Percentiles rank a stretch among this genome's conserved stretches.
phyloP scores from a whole-genome alignment of 2,797 vertebrate genomes.

The Hafferia zeledoni region DNA sequence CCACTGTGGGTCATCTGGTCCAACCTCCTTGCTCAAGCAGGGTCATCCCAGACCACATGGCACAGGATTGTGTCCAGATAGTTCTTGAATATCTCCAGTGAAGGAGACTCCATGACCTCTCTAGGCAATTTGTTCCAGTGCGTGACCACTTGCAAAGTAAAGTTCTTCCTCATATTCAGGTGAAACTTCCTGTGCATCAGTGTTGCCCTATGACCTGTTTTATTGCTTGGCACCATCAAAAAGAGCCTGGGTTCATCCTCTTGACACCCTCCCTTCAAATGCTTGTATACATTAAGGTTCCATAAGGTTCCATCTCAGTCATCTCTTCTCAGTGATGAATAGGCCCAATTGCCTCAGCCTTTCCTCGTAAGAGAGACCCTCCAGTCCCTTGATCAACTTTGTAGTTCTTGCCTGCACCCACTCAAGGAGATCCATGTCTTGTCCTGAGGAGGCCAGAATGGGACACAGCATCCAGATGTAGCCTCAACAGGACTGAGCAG shows the following conservation, averaged over 20 bases:
- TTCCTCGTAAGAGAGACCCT: not conserved
- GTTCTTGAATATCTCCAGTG: not conserved
- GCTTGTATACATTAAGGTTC: not conserved
- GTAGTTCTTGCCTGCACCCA: not conserved
- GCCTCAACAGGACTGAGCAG: not conserved
- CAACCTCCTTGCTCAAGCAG: not conserved
- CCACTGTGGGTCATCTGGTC: not conserved
- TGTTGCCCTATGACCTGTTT: not conserved
- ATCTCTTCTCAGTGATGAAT: not conserved
- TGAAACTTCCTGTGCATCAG: not conserved
- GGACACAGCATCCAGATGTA: not conserved
- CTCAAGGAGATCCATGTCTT: not conserved
- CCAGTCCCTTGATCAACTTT: not conserved
- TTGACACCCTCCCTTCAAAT: not conserved
- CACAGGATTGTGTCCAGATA: not conserved
- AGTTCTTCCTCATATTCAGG: not conserved
- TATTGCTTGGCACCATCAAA: fast-evolving
- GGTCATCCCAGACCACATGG: not conserved
- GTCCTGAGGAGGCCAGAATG: not conserved
- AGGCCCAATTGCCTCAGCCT: not conserved
- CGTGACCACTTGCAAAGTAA: not conserved
- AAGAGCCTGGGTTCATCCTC: not conserved
- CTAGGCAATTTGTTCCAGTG: not conserved
- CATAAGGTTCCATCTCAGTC: not conserved
- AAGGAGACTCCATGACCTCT: not conserved